Evolutionary conservation across 2,113 vertebrate genomes (phyloP), one percentile per base, ranked within the genome.

Genomic region (Dicaeum eximium): DNA sequence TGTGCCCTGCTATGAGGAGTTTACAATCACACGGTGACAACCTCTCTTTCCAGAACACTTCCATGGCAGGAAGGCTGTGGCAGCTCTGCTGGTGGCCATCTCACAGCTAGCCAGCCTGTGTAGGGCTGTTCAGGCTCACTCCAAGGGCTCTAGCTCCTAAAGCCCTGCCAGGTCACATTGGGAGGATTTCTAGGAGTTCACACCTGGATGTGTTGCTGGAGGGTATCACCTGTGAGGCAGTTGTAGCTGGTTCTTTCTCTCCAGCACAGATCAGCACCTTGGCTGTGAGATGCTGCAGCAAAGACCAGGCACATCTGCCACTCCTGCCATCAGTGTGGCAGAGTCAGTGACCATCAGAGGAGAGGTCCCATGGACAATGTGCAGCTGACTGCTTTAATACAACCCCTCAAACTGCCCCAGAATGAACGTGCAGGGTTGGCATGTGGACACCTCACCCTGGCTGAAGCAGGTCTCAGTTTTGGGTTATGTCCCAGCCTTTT

Each of bases 161-260:
- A 65, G 33, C 31, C 30, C 50, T 70, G 33, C 28, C 54, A 70
- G 37, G 18, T 73, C 37, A 47, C 21, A 2, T 33, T 4, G 38
- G 50, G 47, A 33, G 78, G 69, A 27, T 50, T 80, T 77, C 42
- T 42, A 31, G 44, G 80, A 42, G 56, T 7, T 27, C 10, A 10
- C 0, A 0, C 24, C 60, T 92, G 1, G 5, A 25, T 2, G 19
- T 0, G 6, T 9, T 86, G 48, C 64, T 73, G 80, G 56, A 83
- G 50, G 67, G 18, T 37, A 24, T 78, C 3, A 1, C 33, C 54
- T 9, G 5, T 0, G 3, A 62, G 51, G 38, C 35, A 33, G 25
- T 8, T 38, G 62, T 11, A 38, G 65, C 85, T 71, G 56, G 20
- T 25, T 35, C 37, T 84, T 84, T 53, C 40, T 40, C 54, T 78